Conservation (phyloP, 2,888 invertebrate genomes). For the Pogonocherus hispidulus region DNA sequence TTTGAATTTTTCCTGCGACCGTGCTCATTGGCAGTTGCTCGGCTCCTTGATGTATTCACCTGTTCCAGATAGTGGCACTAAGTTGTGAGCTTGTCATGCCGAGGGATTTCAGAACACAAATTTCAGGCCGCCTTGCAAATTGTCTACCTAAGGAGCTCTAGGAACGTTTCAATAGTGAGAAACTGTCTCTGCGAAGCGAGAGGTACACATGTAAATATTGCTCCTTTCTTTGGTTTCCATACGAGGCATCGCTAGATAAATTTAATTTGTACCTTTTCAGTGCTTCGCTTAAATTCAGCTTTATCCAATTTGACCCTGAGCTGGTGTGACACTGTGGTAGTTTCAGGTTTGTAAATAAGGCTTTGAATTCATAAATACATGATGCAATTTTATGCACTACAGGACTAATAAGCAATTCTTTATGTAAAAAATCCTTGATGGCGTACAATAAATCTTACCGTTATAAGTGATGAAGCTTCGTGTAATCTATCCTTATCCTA, state of each 20-base stretch:
- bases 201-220: no score
- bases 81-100: constrained; percentile 4
- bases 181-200: background rate
- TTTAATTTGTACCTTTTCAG: background rate
- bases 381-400: no score
- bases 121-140: constrained; percentile 16
- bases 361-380: no score
- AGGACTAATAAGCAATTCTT: no score
- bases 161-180: constrained; percentile 20
- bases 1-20: constrained; percentile 28
- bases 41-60: constrained; percentile 25
- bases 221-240: no score
- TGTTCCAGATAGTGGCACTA: constrained; percentile 18
- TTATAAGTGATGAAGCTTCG: no score
- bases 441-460: no score
- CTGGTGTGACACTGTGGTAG: no score
- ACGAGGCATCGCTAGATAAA: background rate
- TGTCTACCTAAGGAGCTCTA: constrained; percentile 8
- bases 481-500: no score
- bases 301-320: no score
- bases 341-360: no score
- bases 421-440: no score
- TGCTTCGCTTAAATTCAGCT: background rate
- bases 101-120: constrained; percentile 14
- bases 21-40: constrained; percentile 25